Conservation (phyloP, 2,888 invertebrate species). For the Halocaridina rubra region DNA sequence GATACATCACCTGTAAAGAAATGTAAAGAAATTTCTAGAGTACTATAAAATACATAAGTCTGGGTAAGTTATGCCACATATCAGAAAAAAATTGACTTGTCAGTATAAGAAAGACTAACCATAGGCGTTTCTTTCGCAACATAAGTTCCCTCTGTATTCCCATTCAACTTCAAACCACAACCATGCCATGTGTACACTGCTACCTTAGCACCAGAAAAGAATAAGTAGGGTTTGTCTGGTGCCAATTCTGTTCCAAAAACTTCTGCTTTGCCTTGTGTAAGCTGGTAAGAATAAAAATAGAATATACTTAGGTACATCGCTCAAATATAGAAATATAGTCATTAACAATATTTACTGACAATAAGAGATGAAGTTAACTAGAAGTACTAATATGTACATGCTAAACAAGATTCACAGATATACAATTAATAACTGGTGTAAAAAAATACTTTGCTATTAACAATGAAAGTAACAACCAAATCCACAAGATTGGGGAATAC, state of each 20-base stretch:
- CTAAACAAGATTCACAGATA: background rate
- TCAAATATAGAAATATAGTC: too few relatives aligned
- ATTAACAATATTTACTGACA: background rate
- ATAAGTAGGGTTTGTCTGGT: slow-evolving; percentile 90
- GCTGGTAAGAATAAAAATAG: too few relatives aligned
- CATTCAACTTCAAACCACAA: slow-evolving; percentile 85
- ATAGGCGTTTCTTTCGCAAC: slow-evolving; percentile 97
- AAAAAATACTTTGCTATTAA: too few relatives aligned
- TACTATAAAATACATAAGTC: too few relatives aligned
- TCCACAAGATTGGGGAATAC: too few relatives aligned
- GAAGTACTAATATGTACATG: background rate
- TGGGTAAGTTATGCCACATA: too few relatives aligned
- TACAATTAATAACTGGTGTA: slow-evolving; percentile 37
- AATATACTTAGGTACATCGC: too few relatives aligned
- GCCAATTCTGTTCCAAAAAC: slow-evolving; percentile 96
- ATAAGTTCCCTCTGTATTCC: slow-evolving; percentile 92
- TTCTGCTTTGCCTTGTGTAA: slow-evolving; percentile 92
- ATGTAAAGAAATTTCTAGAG: too few relatives aligned
- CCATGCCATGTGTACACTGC: slow-evolving; percentile 98
- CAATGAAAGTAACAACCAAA: too few relatives aligned
- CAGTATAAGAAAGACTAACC: slow-evolving; percentile 72
- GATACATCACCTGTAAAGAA: slow-evolving; percentile 77
- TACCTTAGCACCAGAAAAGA: slow-evolving; percentile 89
- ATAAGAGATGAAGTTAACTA: background rate
- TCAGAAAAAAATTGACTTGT: too few relatives aligned